A percentile compares a stretch with the other conserved stretches of the same genome.
phyloP scores from a whole-genome alignment of 2,797 vertebrate genomes.

The Buceros bicornis region DNA sequence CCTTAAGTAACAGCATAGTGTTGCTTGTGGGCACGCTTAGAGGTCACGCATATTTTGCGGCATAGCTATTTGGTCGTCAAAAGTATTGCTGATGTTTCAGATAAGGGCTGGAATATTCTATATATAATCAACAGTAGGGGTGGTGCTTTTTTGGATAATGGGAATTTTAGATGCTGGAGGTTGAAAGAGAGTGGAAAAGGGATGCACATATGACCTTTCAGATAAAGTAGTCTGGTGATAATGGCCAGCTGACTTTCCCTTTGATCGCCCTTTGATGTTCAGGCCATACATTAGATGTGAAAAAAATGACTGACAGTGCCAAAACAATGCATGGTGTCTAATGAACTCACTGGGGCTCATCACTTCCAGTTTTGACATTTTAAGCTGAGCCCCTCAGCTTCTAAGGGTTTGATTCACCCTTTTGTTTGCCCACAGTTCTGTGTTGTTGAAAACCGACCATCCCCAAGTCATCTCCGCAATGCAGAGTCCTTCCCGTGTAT shows the following conservation, averaged over 20 bases:
- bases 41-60: neutral
- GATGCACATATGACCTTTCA: neutral
- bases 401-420: neutral
- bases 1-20: neutral
- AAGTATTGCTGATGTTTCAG: neutral
- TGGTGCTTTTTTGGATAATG: conserved; percentile 4
- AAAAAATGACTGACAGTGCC: conserved; percentile 9
- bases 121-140: conserved; percentile 14
- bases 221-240: conserved; percentile 21
- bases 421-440: neutral
- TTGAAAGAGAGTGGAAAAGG: conserved; percentile 8
- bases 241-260: neutral
- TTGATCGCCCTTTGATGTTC: neutral
- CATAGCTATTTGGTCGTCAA: neutral
- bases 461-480: neutral
- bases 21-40: neutral
- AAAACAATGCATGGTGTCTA: neutral
- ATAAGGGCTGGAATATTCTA: conserved; percentile 10
- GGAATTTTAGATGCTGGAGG: neutral
- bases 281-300: neutral
- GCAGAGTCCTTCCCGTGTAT: neutral
- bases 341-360: conserved; percentile 21
- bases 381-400: neutral
- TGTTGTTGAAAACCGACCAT: neutral
- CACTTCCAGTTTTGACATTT: neutral